A percentile compares a stretch with the other conserved stretches of the same genome.
Evolutionary conservation across 2,113 vertebrate species (phyloP).

Genomic region (Bubo blakistoni): DNA sequence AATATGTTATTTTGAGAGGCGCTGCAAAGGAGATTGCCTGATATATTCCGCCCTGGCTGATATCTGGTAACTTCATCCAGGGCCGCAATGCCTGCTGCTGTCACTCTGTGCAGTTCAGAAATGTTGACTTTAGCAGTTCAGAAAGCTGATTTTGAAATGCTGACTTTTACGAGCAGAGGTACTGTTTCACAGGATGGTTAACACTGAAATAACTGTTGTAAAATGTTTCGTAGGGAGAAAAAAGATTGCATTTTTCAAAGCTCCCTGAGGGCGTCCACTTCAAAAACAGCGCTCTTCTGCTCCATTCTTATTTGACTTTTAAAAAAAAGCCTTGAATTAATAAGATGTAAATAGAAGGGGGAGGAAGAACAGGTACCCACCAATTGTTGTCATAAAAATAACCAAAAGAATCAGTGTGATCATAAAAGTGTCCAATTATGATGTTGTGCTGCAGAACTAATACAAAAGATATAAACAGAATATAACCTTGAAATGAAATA

Average conservation of each 20-base stretch:
- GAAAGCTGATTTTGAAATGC: neutral
- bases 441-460: neutral
- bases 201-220: neutral
- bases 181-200: neutral
- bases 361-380: neutral
- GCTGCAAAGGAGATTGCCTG: neutral
- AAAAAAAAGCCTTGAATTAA: neutral
- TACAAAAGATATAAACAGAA: neutral
- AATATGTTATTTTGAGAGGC: neutral
- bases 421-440: neutral
- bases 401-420: neutral
- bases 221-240: neutral
- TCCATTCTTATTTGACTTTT: neutral
- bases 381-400: neutral
- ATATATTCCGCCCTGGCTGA: neutral
- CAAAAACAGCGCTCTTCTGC: neutral
- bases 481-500: slow-evolving; percentile 19
- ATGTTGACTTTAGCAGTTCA: neutral
- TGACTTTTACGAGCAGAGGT: neutral
- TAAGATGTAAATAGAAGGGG: neutral
- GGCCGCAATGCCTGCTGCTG: neutral
- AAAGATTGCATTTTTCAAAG: neutral
- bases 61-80: neutral
- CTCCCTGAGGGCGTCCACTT: neutral
- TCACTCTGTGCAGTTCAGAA: neutral